Conservation (phyloP, 1,140 invertebrate species). For the Leptonema lineaticorne region DNA sequence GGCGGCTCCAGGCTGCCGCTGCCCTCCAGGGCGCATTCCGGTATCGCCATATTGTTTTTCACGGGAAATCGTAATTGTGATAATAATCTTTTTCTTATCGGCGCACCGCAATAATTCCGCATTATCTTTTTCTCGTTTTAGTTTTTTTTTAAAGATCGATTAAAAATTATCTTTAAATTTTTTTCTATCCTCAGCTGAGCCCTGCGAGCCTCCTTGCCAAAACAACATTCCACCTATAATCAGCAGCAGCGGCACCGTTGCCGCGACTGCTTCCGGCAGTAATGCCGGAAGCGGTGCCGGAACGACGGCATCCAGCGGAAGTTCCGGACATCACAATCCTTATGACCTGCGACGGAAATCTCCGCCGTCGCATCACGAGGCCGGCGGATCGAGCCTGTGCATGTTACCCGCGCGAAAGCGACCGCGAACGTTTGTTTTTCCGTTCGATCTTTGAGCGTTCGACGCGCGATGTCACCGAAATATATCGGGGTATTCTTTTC, state of each 20-base stretch:
- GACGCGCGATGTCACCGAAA: neutral
- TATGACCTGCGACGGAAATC: conserved; percentile 84
- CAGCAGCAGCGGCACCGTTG: conserved; percentile 55
- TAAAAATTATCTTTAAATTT: neutral
- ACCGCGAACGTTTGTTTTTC: conserved; percentile 66
- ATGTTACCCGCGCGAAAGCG: conserved; percentile 79
- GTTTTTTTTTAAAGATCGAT: too few species aligned
- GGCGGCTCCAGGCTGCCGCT: conserved; percentile 68
- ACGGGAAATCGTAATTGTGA: too few species aligned
- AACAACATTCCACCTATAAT: conserved; percentile 63
- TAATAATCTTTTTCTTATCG: too few species aligned
- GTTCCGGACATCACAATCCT: conserved; percentile 73
- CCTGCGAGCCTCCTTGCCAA: conserved; percentile 72
- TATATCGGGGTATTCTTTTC: neutral
- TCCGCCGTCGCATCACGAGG: conserved; percentile 67
- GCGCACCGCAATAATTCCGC: too few species aligned
- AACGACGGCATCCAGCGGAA: conserved; percentile 42
- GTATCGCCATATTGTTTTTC: too few species aligned
- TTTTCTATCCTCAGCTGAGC: conserved; percentile 61
- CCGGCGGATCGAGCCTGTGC: conserved; percentile 61
- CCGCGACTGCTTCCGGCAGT: conserved; percentile 48
- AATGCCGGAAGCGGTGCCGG: conserved; percentile 48
- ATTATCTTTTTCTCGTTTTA: too few species aligned
- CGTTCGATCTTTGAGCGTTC: neutral
- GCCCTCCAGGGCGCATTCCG: conserved; percentile 36